Conservation (phyloP, 2,797 vertebrate species). For the Tamandua tetradactyla region DNA sequence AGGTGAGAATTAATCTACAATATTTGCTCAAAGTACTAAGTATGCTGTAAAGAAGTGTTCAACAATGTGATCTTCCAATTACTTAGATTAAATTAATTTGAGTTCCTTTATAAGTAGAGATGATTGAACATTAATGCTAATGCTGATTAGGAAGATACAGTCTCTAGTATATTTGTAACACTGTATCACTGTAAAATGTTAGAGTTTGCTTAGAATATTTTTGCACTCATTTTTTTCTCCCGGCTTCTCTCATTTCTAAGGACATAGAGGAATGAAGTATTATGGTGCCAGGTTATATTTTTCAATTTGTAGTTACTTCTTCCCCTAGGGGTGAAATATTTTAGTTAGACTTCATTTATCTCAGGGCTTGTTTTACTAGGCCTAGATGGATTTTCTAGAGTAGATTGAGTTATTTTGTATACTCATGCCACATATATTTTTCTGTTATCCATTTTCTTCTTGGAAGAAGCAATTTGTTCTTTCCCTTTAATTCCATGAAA, state of each 20-base stretch:
- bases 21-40: slow-evolving; percentile 12
- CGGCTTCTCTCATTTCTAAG: background rate
- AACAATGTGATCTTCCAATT: background rate
- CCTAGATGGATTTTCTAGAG: slow-evolving; percentile 6
- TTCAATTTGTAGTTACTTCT: slow-evolving; percentile 13
- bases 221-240: background rate
- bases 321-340: background rate
- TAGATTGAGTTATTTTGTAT: slow-evolving; percentile 23
- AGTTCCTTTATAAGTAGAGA: slow-evolving; percentile 2
- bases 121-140: background rate
- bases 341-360: slow-evolving; percentile 24
- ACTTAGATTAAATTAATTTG: background rate
- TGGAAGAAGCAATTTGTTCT: slow-evolving; percentile 21
- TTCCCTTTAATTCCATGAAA: slow-evolving; percentile 10
- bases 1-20: background rate
- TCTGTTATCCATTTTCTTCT: slow-evolving; percentile 24
- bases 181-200: background rate
- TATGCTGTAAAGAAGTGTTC: background rate
- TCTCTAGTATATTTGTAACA: background rate
- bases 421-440: background rate
- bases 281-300: background rate
- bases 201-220: background rate
- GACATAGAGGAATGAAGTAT: background rate
- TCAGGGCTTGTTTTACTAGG: slow-evolving; percentile 3
- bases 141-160: background rate